Conservation (phyloP, 2,888 invertebrate genomes). For the Mimumesa dahlbomi region DNA sequence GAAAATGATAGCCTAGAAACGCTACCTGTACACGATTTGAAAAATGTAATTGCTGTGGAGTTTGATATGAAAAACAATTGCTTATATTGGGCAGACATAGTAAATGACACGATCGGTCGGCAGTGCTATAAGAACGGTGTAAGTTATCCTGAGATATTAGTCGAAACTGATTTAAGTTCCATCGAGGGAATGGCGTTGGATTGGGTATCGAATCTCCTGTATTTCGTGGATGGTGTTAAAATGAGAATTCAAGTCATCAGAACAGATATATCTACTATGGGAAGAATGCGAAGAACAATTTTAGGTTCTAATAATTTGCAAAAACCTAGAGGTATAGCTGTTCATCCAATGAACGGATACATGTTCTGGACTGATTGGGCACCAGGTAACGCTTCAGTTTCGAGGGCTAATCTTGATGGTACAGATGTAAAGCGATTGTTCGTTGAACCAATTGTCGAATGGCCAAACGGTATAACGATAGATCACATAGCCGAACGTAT, state of each 20-base stretch:
- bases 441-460: constrained; percentile 85
- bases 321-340: constrained; percentile 90
- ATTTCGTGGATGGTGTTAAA: constrained; percentile 91
- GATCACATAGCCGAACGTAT: constrained; percentile 91
- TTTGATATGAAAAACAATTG: constrained; percentile 92
- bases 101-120: constrained; percentile 88
- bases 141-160: constrained; percentile 85
- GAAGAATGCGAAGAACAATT: constrained; percentile 89
- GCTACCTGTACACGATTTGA: constrained; percentile 86
- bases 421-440: constrained; percentile 85
- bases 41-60: constrained; percentile 92
- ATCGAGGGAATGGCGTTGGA: constrained; percentile 95
- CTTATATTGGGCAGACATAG: constrained; percentile 94
- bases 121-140: constrained; percentile 87
- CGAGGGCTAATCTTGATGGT: constrained; percentile 91
- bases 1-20: constrained; percentile 83
- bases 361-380: constrained; percentile 96
- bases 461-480: constrained; percentile 93
- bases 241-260: constrained; percentile 91
- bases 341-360: constrained; percentile 91
- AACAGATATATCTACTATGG: constrained; percentile 83
- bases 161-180: constrained; percentile 88
- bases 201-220: constrained; percentile 92
- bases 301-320: constrained; percentile 85
- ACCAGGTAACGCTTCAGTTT: constrained; percentile 87